Conservation (phyloP, 2,888 invertebrate genomes). For the Rhodophaea formosa region DNA sequence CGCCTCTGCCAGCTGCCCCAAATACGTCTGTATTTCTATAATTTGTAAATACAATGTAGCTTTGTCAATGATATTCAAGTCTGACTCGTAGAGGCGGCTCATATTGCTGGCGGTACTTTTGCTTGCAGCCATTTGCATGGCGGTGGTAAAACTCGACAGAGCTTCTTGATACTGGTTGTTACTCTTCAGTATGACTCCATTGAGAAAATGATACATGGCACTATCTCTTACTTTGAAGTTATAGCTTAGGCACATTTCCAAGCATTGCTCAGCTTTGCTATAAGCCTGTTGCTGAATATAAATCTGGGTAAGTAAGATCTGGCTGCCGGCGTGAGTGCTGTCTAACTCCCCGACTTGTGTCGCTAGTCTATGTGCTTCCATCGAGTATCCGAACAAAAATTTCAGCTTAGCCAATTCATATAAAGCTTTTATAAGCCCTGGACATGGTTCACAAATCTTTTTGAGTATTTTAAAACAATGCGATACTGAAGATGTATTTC, state of each 20-base stretch:
- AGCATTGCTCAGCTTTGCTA: conserved; percentile 89
- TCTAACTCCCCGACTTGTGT: conserved; percentile 88
- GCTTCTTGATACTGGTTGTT: conserved; percentile 86
- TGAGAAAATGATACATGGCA: conserved; percentile 93
- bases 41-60: conserved; percentile 94
- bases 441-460: conserved; percentile 88
- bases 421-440: conserved; percentile 86
- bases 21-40: conserved; percentile 86
- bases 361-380: conserved; percentile 85
- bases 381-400: conserved; percentile 89
- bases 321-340: conserved; percentile 90
- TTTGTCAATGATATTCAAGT: conserved; percentile 86
- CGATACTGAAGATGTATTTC: conserved; percentile 69
- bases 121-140: conserved; percentile 84
- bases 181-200: conserved; percentile 90
- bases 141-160: conserved; percentile 87
- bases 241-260: conserved; percentile 94
- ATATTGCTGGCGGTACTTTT: conserved; percentile 46
- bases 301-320: conserved; percentile 93
- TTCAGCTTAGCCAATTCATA: conserved; percentile 89
- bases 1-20: conserved; percentile 89
- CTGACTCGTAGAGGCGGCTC: conserved; percentile 56
- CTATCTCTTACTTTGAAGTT: conserved; percentile 96
- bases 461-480: conserved; percentile 85
- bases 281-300: conserved; percentile 86